Conservation (phyloP, 2,797 vertebrate species). For the Sphaeramia orbicularis region DNA sequence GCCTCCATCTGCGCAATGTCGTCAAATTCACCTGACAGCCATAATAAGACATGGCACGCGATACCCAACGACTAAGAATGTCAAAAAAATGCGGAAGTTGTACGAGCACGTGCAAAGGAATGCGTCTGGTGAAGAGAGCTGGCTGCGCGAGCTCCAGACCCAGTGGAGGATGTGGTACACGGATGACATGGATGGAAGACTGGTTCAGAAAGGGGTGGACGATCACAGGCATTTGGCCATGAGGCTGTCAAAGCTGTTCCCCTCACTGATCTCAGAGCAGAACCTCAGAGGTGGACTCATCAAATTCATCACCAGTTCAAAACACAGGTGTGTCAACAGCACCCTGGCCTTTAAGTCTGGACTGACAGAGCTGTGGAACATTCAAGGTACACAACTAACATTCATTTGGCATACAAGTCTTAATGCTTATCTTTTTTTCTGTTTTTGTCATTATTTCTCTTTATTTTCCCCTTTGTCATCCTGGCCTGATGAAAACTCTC, state of each 20-base stretch:
- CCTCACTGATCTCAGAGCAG: conserved; percentile 81
- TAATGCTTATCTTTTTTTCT: no score
- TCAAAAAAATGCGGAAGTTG: conserved; percentile 82
- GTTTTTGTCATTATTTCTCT: no score
- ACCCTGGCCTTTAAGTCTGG: conserved; percentile 85
- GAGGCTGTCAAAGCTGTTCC: conserved; percentile 87
- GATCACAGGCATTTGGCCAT: conserved; percentile 87
- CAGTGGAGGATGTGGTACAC: conserved; percentile 90
- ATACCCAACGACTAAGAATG: conserved; percentile 84
- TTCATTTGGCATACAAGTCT: no score
- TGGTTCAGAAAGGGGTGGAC: conserved; percentile 87
- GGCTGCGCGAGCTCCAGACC: conserved; percentile 76
- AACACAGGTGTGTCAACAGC: conserved; percentile 92
- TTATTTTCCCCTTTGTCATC: no score
- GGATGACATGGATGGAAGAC: conserved; percentile 90
- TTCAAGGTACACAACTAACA: conserved; percentile 68
- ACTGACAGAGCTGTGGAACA: conserved; percentile 72
- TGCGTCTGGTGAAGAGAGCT: conserved; percentile 39
- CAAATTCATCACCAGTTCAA: conserved; percentile 90
- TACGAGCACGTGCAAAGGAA: conserved; percentile 65
- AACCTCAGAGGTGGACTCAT: conserved; percentile 74
- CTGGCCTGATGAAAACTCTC: no score
- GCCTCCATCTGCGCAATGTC: conserved; percentile 80
- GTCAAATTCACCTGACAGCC: conserved; percentile 86
- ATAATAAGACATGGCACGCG: conserved; percentile 88